Base-by-base conservation (phyloP, 2,888 invertebrate species). In the Thelaira solivaga region DNA sequence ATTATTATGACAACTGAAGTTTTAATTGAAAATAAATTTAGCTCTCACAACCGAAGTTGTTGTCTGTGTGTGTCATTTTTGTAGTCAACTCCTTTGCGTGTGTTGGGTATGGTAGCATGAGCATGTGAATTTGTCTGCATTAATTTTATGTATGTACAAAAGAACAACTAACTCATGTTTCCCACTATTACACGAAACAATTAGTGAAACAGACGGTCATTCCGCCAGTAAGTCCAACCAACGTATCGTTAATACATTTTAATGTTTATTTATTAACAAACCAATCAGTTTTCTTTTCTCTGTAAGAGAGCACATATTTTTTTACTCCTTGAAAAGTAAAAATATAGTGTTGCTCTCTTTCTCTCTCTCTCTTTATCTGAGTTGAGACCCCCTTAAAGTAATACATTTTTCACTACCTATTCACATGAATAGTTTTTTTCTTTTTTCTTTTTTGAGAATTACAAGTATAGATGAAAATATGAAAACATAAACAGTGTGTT, bases 331-430 rank as follows among this genome's bases (percentile, higher is more conserved):
- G 5, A 5, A 5, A 26, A 26, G 6, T 34, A 8, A 57, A 43
- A 24, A 31, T 1, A 3, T 36, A 18, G 10, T 20, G 26, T 61
- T 11, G 29, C 51, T 36, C 55, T 55, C 39, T 47, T 45, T 47
- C 11, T 34, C 11, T 34, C 11, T 34, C 34, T n/a, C 34, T 34
- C 47, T 55, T 24, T 49, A 22, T 57, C n/a, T 36, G 34, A 36
- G 22, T 74, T 64, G 22, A 83, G 85, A 85, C 86, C 86, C 84
- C 86, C 86, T 85, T 85, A 84, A 85, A 86, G 85, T 83, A 84
- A 84, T 83, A 61, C 51, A 55, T 78, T 45, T 71, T 69, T 64
- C 53, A 57, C 59, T 71, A 53, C 43, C 51, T 78, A 72, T 72
- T 79, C 53, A 74, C 76, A 76, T 76, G 67, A 80, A 69, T 64